Conservation (phyloP, 2,113 vertebrate genomes). For the Callospermophilus lateralis region DNA sequence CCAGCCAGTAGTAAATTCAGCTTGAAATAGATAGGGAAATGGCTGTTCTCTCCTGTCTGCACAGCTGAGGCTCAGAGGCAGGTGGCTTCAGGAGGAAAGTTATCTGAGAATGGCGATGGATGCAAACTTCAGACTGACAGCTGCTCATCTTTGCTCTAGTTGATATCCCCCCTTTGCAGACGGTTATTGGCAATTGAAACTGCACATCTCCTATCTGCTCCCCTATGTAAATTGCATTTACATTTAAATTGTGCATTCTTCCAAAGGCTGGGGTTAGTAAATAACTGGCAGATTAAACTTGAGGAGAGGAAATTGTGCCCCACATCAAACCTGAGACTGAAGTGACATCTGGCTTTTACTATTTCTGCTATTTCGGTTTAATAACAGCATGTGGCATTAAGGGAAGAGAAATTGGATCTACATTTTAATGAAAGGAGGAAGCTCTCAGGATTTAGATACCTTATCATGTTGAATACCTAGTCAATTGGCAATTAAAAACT, state of each 20-base stretch:
- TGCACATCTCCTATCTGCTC: slow-evolving; percentile 75
- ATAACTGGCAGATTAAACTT: slow-evolving; percentile 80
- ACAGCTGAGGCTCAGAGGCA: background rate
- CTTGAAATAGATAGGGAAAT: background rate
- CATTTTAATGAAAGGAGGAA: slow-evolving; percentile 85
- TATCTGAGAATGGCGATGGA: background rate
- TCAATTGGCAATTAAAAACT: slow-evolving; percentile 82
- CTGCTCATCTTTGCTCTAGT: slow-evolving; percentile 73
- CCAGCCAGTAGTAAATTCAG: background rate
- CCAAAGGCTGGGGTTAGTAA: slow-evolving; percentile 78
- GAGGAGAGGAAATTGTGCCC: slow-evolving; percentile 81
- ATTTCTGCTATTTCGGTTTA: slow-evolving; percentile 82
- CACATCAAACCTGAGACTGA: slow-evolving; percentile 78
- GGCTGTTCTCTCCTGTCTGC: background rate
- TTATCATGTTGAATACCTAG: slow-evolving; percentile 83
- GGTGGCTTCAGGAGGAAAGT: slow-evolving; percentile 50
- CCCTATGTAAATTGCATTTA: slow-evolving; percentile 82
- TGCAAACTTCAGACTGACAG: slow-evolving; percentile 67
- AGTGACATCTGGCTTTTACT: slow-evolving; percentile 84
- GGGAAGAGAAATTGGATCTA: slow-evolving; percentile 80
- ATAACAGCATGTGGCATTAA: slow-evolving; percentile 81
- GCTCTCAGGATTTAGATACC: slow-evolving; percentile 78
- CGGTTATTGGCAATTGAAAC: slow-evolving; percentile 80
- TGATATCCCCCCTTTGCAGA: slow-evolving; percentile 78
- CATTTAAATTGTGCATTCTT: slow-evolving; percentile 86